These are phyloP conservation scores for Orchesellides sinensis DNA, from an alignment of 2,888 invertebrate species.

Conservation along the genomic window DNA sequence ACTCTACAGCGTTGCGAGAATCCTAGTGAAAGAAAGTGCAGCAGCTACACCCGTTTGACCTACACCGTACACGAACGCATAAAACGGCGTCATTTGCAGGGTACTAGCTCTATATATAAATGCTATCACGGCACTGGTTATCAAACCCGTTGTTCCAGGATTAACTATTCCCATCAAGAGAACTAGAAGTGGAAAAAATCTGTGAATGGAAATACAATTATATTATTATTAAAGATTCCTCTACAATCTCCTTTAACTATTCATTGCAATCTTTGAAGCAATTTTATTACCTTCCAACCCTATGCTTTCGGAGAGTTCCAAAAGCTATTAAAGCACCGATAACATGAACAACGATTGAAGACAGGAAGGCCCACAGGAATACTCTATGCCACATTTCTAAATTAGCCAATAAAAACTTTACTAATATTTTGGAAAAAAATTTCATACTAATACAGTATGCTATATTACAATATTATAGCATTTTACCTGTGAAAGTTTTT, in stretches of 20 bases:
- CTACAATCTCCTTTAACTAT: too few relatives aligned
- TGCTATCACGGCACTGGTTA: constrained; percentile 94
- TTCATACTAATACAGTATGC: too few relatives aligned
- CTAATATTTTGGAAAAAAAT: neutral
- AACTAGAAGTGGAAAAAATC: constrained; percentile 93
- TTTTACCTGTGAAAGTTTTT: constrained; percentile 77
- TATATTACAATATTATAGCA: constrained; percentile 43
- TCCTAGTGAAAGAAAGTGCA: constrained; percentile 94
- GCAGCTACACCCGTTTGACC: constrained; percentile 94
- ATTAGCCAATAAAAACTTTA: constrained; percentile 69
- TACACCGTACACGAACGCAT: constrained; percentile 96
- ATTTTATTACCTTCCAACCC: constrained; percentile 84
- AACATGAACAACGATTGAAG: constrained; percentile 92
- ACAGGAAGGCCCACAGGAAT: constrained; percentile 96
- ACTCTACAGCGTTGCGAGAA: constrained; percentile 91
- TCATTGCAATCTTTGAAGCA: neutral
- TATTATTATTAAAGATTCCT: constrained; percentile 7
- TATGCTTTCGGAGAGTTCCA: constrained; percentile 93
- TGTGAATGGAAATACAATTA: constrained; percentile 76
- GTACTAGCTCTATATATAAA: constrained; percentile 95
- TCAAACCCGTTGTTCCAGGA: constrained; percentile 91
- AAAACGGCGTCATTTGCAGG: constrained; percentile 92
- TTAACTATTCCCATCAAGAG: constrained; percentile 93
- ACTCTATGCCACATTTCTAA: constrained; percentile 98
- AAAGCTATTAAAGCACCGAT: constrained; percentile 95